These are phyloP conservation scores for Podargus strigoides DNA, from an alignment of 2,797 vertebrate species.

Conservation along the genomic window DNA sequence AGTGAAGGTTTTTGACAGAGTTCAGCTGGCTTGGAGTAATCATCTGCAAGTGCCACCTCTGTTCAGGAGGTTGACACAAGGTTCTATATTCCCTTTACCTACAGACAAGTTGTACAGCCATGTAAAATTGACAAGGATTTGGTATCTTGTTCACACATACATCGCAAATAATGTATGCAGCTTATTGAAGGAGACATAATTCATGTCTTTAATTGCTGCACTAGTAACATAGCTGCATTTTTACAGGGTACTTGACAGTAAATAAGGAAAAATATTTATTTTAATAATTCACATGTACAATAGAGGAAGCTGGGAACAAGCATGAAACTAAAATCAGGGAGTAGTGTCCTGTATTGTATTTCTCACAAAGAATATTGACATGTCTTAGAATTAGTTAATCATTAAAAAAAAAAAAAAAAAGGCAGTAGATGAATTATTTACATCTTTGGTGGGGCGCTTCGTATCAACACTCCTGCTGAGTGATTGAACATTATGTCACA, in stretches of 20 bases:
- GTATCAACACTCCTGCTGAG: not conserved
- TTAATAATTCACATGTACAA: not conserved
- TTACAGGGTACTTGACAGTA: not conserved
- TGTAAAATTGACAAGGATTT: not conserved
- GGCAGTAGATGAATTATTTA: not conserved
- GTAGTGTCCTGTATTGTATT: not conserved
- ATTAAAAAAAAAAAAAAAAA: not conserved
- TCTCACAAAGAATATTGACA: not conserved
- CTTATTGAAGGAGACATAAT: not conserved
- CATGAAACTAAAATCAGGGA: not conserved
- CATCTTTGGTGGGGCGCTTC: not conserved
- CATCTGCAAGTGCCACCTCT: not conserved
- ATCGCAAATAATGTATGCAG: not conserved
- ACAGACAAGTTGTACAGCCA: not conserved
- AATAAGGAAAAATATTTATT: not conserved
- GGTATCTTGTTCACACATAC: not conserved
- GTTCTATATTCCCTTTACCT: not conserved
- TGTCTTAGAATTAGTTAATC: not conserved
- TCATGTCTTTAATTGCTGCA: not conserved
- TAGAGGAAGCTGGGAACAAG: not conserved
- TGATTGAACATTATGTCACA: not conserved
- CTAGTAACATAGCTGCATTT: not conserved
- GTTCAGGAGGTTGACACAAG: accelerated
- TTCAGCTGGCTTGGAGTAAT: not conserved
- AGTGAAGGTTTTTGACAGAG: not conserved